Percentiles rank a stretch among this genome's conserved stretches.
These are phyloP conservation scores for Megathymus violae DNA, from an alignment of 1,140 invertebrate species.

Conservation along the genomic window DNA sequence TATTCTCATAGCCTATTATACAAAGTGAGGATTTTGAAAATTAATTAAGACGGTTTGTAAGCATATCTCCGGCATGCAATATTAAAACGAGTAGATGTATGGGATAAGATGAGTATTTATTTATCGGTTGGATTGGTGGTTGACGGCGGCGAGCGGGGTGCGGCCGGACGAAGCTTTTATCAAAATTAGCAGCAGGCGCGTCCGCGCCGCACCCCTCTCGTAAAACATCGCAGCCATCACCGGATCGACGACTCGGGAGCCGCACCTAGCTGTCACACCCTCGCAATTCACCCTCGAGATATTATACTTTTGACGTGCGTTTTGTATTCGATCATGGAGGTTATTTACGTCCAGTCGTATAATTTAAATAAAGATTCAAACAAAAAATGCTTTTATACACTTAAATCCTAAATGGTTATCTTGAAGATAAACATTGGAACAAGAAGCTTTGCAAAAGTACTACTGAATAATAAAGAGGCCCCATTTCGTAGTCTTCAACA, in stretches of 20 bases:
- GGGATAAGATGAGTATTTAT: constrained; percentile 40
- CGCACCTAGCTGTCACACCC: constrained; percentile 73
- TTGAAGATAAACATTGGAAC: constrained; percentile 48
- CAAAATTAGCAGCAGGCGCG: constrained; percentile 79
- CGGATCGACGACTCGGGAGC: constrained; percentile 62
- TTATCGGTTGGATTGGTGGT: constrained; percentile 52
- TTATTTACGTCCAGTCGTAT: background rate
- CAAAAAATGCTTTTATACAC: constrained; percentile 37
- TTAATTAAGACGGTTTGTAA: too few relatives aligned
- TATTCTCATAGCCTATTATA: too few relatives aligned
- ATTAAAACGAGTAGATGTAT: background rate
- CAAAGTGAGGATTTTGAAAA: too few relatives aligned
- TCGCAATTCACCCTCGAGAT: constrained; percentile 53
- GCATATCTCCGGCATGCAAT: background rate
- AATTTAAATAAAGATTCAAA: background rate
- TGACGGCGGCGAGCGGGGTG: constrained; percentile 46
- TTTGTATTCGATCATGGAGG: constrained; percentile 16
- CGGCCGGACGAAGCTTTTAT: constrained; percentile 78
- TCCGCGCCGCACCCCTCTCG: constrained; percentile 72
- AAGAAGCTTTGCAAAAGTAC: constrained; percentile 41
- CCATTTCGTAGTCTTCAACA: constrained; percentile 38
- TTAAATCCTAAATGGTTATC: constrained; percentile 47
- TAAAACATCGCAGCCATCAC: constrained; percentile 75
- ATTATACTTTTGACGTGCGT: constrained; percentile 30
- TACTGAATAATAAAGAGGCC: constrained; percentile 51